Conservation (phyloP, 2,888 invertebrate species). For the Nycteola revayana region DNA sequence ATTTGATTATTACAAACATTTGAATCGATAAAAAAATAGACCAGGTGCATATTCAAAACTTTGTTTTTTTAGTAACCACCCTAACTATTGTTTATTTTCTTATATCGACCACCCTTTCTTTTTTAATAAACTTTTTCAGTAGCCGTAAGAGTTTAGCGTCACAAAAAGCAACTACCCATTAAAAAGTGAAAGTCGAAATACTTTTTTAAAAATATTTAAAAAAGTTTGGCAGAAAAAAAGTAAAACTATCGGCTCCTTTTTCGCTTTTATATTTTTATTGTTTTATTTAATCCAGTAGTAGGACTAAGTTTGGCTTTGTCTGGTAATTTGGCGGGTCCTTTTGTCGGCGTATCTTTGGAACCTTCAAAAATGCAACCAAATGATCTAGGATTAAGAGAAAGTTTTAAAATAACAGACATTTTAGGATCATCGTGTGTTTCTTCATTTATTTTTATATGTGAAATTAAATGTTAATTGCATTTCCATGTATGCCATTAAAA, state of each 20-base stretch:
- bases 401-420: too few relatives aligned
- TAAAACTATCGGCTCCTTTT: constrained; percentile 27
- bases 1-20: constrained; percentile 79
- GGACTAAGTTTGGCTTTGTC: neutral
- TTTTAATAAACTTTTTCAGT: constrained; percentile 46
- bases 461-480: too few relatives aligned
- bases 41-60: constrained; percentile 65
- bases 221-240: constrained; percentile 12
- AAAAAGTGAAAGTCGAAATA: constrained; percentile 63
- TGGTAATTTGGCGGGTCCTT: neutral
- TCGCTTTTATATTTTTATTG: constrained; percentile 15
- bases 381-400: too few relatives aligned
- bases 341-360: too few relatives aligned
- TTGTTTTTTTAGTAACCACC: constrained; percentile 58
- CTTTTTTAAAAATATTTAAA: constrained; percentile 21
- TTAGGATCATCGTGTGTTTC: too few relatives aligned
- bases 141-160: constrained; percentile 42
- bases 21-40: constrained; percentile 59
- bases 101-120: constrained; percentile 61
- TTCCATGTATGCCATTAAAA: too few relatives aligned
- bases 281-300: constrained; percentile 22
- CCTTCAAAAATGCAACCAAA: too few relatives aligned
- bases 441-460: too few relatives aligned
- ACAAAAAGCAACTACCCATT: constrained; percentile 41
- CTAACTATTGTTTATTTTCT: constrained; percentile 61